Conservation (phyloP, 2,888 invertebrate species). For the Silvanus unidentatus region DNA sequence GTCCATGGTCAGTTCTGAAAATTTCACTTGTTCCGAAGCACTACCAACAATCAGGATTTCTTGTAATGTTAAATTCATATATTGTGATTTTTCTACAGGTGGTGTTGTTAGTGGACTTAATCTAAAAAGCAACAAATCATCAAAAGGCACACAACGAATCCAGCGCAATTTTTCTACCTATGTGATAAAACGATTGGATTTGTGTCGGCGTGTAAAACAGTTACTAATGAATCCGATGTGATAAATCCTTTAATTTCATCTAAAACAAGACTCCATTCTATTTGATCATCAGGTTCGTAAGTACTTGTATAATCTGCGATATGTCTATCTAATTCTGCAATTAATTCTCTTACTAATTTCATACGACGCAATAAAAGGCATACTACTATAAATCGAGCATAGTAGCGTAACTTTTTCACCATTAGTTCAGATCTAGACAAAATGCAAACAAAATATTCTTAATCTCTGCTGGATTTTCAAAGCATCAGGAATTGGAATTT, state of each 20-base stretch:
- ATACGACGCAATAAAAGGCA: slow-evolving; percentile 89
- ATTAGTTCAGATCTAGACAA: slow-evolving; percentile 86
- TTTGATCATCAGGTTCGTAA: slow-evolving; percentile 94
- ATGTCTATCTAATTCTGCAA: slow-evolving; percentile 87
- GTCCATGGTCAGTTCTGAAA: slow-evolving; percentile 93
- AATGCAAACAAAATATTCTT: slow-evolving; percentile 24
- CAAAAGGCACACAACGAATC: background rate
- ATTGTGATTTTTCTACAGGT: slow-evolving; percentile 79
- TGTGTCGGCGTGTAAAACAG: slow-evolving; percentile 82
- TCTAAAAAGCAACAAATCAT: slow-evolving; percentile 48
- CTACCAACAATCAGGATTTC: slow-evolving; percentile 94
- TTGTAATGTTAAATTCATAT: slow-evolving; percentile 82
- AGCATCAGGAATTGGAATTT: background rate
- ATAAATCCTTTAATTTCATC: slow-evolving; percentile 94
- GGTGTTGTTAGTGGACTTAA: slow-evolving; percentile 79
- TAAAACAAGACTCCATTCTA: slow-evolving; percentile 91
- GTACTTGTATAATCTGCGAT: slow-evolving; percentile 92
- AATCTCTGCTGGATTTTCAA: slow-evolving; percentile 7
- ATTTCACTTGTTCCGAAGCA: slow-evolving; percentile 89
- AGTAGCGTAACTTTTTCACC: slow-evolving; percentile 93
- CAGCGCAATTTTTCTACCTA: slow-evolving; percentile 53
- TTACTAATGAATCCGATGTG: slow-evolving; percentile 84
- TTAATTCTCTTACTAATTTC: slow-evolving; percentile 86
- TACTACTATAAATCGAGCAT: slow-evolving; percentile 94
- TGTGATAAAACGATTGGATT: slow-evolving; percentile 81